These are phyloP conservation scores for Andricus curvator DNA, from an alignment of 2,888 invertebrate genomes.

Conservation along the genomic window DNA sequence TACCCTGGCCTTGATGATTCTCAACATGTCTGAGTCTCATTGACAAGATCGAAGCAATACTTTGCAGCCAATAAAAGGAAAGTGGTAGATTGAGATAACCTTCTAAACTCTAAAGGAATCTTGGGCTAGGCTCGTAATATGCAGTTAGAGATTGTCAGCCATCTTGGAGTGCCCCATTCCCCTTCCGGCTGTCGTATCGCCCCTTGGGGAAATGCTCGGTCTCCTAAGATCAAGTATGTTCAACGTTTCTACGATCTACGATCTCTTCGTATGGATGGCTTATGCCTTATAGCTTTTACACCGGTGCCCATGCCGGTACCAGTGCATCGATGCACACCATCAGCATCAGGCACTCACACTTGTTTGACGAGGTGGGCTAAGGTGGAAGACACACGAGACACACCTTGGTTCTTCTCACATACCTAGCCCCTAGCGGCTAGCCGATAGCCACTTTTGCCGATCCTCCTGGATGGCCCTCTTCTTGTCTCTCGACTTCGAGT, in stretches of 20 bases:
- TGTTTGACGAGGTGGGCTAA: constrained; percentile 40
- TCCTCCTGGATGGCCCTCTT: constrained; percentile 52
- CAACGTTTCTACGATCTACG: constrained; percentile 21
- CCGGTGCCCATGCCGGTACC: not conserved
- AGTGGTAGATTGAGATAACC: constrained; percentile 37
- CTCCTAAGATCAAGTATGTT: constrained; percentile 6
- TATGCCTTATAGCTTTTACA: constrained; percentile 1
- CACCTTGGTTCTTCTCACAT: constrained; percentile 50
- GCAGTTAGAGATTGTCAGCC: constrained; percentile 35
- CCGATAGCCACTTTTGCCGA: constrained; percentile 49
- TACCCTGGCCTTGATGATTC: not conserved
- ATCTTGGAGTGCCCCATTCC: constrained; percentile 36
- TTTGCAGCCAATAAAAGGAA: constrained; percentile 33
- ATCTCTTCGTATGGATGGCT: constrained; percentile 25
- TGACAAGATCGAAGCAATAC: constrained; percentile 26
- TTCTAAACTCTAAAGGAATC: constrained; percentile 37
- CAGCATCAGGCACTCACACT: constrained; percentile 45
- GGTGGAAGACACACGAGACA: constrained; percentile 48
- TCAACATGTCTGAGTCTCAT: constrained; percentile 10
- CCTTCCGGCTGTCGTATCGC: constrained; percentile 38
- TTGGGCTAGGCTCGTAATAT: constrained; percentile 36
- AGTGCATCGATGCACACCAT: constrained; percentile 25
- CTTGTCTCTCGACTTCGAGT: constrained; percentile 44
- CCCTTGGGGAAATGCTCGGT: constrained; percentile 18
- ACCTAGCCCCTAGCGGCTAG: constrained; percentile 40